Conservation (phyloP, 2,797 vertebrate species). For the Tokudaia tokunoshimensis region DNA sequence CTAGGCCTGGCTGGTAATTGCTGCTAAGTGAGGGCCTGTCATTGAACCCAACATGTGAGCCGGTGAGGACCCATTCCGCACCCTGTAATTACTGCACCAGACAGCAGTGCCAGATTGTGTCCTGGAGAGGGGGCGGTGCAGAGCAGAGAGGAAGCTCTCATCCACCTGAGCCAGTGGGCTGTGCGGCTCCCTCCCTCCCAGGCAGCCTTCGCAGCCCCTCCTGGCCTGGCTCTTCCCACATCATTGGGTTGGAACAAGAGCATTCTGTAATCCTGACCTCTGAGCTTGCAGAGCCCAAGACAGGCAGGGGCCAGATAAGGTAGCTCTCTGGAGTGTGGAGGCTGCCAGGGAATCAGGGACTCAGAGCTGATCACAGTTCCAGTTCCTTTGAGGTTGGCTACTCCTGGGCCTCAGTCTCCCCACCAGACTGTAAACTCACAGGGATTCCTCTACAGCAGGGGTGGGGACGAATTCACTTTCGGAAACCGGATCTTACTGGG, state of each 20-base stretch:
- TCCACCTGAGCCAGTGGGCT: conserved; percentile 66
- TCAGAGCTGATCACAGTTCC: not conserved
- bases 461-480: not conserved
- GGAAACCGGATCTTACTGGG: not conserved
- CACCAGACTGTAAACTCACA: not conserved
- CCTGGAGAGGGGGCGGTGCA: not conserved
- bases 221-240: not conserved
- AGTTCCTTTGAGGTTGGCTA: not conserved
- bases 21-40: conserved; percentile 80
- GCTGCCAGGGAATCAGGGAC: not conserved
- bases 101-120: conserved; percentile 47
- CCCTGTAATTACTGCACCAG: conserved; percentile 81
- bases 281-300: not conserved
- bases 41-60: conserved; percentile 57
- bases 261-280: conserved; percentile 39
- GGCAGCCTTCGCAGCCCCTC: not conserved
- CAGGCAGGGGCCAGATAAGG: not conserved
- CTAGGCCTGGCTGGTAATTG: conserved; percentile 75
- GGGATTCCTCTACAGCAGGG: not conserved
- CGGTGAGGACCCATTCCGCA: conserved; percentile 10
- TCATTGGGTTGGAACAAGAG: not conserved
- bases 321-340: fast-evolving
- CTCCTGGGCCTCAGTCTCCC: not conserved
- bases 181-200: not conserved
- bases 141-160: conserved; percentile 51